Evolutionary conservation across 1,140 invertebrate genomes (phyloP).

Genomic region (Drosophila leontia): DNA sequence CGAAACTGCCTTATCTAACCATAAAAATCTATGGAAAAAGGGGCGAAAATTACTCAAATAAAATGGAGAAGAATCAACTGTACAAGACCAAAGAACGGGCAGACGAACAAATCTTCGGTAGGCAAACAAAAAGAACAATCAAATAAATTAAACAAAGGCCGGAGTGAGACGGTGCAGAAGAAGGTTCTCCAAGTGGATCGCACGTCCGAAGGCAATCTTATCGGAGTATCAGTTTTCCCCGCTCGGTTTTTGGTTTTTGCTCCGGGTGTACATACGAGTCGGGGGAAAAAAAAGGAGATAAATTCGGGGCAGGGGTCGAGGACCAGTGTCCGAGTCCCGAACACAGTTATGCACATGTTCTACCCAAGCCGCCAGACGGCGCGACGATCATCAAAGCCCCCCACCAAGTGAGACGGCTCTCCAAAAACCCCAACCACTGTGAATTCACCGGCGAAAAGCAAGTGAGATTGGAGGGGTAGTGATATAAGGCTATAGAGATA

Average conservation of each 20-base stretch:
- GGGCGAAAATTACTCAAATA: slow-evolving; percentile 79
- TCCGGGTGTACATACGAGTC: slow-evolving; percentile 44
- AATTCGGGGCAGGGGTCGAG: slow-evolving; percentile 18
- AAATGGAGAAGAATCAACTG: slow-evolving; percentile 54
- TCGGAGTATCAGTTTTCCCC: slow-evolving; percentile 68
- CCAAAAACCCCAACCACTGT: slow-evolving; percentile 32
- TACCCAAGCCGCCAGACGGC: slow-evolving; percentile 46
- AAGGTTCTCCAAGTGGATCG: slow-evolving; percentile 60
- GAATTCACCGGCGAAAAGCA: slow-evolving; percentile 21
- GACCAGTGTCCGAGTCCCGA: slow-evolving; percentile 52
- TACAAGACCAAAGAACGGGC: slow-evolving; percentile 48
- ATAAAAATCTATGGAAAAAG: slow-evolving; percentile 67
- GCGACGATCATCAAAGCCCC: slow-evolving; percentile 56
- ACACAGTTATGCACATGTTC: slow-evolving; percentile 75
- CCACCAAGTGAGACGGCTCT: slow-evolving; percentile 17
- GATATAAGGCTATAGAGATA: background rate
- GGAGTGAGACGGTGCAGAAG: slow-evolving; percentile 34
- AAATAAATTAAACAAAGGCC: slow-evolving; percentile 81
- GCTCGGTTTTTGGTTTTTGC: slow-evolving; percentile 57
- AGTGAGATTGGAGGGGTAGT: background rate
- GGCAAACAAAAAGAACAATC: slow-evolving; percentile 74
- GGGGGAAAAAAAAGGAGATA: slow-evolving; percentile 15
- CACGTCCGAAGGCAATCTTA: slow-evolving; percentile 69
- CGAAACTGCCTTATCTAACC: slow-evolving; percentile 60
- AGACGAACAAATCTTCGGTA: slow-evolving; percentile 44